Evolutionary conservation across 2,797 vertebrate species (phyloP), one percentile per base, ranked within the genome.

Genomic region (Trachurus trachurus): DNA sequence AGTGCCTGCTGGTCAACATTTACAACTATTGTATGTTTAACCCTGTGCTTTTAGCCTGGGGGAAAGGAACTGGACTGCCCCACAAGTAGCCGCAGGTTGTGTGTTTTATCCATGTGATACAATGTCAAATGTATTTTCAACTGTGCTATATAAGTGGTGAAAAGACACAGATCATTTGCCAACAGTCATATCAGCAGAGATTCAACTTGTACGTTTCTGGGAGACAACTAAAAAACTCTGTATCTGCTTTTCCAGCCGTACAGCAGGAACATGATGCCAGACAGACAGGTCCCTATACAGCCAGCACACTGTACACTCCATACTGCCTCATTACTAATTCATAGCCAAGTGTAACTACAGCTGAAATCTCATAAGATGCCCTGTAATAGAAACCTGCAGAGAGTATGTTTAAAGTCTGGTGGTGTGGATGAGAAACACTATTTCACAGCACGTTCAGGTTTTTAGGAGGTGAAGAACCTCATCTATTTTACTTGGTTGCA

Each of bases 241-340:
- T 58, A 22, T 70, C 62, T 61, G 53, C 4, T 45, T 63, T 40
- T 37, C 66, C 22, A 60, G 54, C 66, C 65, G 56, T 71, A 73
- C 60, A 74, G 49, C 17, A 47, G 34, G 56, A 82, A 87, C 71
- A 68, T 70, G 58, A 76, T 53, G 74, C 50, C 26, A 9, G 16
- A 34, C 26, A 9, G 16, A 34, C 44, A 40, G 29, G 63, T 62
- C 58, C 16, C 52, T 31, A 40, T 39, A 70, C 66, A 72, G 17
- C n/a, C 69, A 63, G 57, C 63, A 60, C 13, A 75, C 60, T 66
- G 77, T 49, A 71, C 57, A 71, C 71, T 71, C 71, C 80, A 78
- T 82, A 85, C 78, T 21, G 84, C 50, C 79, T 83, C 77, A 89
- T 90, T 52, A 88, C 74, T 90, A 82, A 90, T 91, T 85, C 75